These are phyloP conservation scores for Drosophila borealis DNA, from an alignment of 2,888 invertebrate genomes.

Conservation along the genomic window DNA sequence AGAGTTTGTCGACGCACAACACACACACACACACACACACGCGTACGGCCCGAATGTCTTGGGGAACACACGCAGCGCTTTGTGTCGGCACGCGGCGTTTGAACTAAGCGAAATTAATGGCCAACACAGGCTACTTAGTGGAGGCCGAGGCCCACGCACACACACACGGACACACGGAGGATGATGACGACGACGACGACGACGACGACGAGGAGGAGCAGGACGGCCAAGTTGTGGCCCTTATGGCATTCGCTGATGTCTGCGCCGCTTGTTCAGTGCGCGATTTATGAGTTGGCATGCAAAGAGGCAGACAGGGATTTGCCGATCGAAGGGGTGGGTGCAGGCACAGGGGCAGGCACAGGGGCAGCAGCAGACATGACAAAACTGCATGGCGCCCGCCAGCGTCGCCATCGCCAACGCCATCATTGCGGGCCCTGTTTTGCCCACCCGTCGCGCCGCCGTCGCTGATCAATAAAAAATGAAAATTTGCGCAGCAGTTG, in stretches of 20 bases:
- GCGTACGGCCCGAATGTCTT: conserved; percentile 1
- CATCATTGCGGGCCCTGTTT: conserved; percentile 17
- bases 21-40: too few species aligned
- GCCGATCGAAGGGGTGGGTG: not conserved
- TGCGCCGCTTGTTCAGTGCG: conserved; percentile 65
- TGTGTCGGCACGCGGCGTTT: conserved; percentile 67
- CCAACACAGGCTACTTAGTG: conserved; percentile 80
- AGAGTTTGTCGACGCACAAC: too few species aligned
- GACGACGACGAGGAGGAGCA: conserved; percentile 10
- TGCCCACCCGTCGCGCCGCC: conserved; percentile 32
- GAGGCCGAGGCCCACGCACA: conserved; percentile 63
- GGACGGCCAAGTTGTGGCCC: conserved; percentile 45
- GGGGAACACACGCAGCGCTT: conserved; percentile 61
- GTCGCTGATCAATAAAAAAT: conserved; percentile 75
- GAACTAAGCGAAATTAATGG: conserved; percentile 79
- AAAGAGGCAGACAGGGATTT: conserved; percentile 46
- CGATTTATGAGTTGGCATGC: conserved; percentile 82
- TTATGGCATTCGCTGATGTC: conserved; percentile 59
- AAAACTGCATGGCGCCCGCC: conserved; percentile 80
- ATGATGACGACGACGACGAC: conserved; percentile 2
- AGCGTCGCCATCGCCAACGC: conserved; percentile 54
- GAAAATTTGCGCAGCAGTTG: conserved; percentile 82
- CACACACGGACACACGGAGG: conserved; percentile 6
- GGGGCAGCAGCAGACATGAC: conserved; percentile 67
- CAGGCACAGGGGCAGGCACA: not conserved